Percentiles rank a stretch among this genome's conserved stretches.
Evolutionary conservation across 2,888 invertebrate genomes (phyloP).

Genomic region (Morpho deidamia): DNA sequence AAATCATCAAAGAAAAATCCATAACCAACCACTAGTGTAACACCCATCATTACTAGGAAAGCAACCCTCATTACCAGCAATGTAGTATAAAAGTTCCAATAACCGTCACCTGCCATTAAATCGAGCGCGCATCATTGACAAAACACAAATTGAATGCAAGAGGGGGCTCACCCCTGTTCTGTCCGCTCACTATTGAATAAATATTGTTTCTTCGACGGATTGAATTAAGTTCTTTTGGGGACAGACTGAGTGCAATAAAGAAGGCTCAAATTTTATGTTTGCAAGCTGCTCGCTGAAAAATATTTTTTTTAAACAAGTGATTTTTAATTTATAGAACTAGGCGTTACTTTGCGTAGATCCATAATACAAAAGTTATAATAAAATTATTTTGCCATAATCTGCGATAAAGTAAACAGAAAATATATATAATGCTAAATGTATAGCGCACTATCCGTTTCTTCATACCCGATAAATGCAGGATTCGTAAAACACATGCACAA

Average conservation of each 20-base stretch:
- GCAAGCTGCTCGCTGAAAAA: no score
- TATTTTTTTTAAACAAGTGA: no score
- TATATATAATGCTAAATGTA: no score
- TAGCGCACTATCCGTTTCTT: no score
- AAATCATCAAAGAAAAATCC: background rate
- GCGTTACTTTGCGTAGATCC: no score
- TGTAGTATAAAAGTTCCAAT: conserved; percentile 25
- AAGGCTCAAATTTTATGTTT: conserved; percentile 8
- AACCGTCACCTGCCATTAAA: conserved; percentile 70
- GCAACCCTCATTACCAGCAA: background rate
- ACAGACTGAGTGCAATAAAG: conserved; percentile 12
- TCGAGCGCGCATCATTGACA: conserved; percentile 64
- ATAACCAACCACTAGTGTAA: background rate
- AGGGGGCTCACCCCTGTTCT: conserved; percentile 25
- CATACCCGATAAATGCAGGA: no score
- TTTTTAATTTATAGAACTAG: no score
- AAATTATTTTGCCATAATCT: no score
- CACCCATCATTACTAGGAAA: conserved; percentile 1
- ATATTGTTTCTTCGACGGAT: conserved; percentile 37
- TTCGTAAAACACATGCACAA: no score
- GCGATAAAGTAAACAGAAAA: no score
- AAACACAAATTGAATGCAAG: conserved; percentile 59
- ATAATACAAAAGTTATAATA: no score
- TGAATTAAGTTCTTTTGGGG: conserved; percentile 25
- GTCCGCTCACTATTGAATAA: conserved; percentile 36